Conservation (phyloP, 2,888 invertebrate genomes). For the Timandra comae region DNA sequence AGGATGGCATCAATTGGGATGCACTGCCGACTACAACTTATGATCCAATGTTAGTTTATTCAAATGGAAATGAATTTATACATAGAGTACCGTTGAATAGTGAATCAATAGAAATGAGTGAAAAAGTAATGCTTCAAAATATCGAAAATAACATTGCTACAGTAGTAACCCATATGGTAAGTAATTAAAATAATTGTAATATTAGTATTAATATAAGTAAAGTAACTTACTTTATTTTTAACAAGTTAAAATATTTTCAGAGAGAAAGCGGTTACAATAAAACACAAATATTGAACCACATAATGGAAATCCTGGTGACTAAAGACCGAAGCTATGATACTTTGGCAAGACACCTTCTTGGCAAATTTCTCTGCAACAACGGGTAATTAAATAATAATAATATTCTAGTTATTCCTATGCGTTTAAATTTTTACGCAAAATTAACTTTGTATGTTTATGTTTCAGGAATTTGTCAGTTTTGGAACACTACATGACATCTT, state of each 20-base stretch:
- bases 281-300: slow-evolving; percentile 56
- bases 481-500: slow-evolving; percentile 74
- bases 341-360: slow-evolving; percentile 41
- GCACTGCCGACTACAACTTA: slow-evolving; percentile 68
- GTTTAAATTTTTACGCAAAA: slow-evolving; percentile 1
- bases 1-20: slow-evolving; percentile 74
- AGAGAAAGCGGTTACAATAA: slow-evolving; percentile 50
- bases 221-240: no score
- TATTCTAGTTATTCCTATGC: slow-evolving; percentile 1
- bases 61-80: slow-evolving; percentile 79
- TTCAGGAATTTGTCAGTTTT: slow-evolving; percentile 52
- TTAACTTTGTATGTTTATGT: neutral
- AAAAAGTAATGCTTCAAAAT: slow-evolving; percentile 39
- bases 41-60: slow-evolving; percentile 78
- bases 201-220: no score
- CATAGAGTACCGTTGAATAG: slow-evolving; percentile 60
- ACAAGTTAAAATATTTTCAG: slow-evolving; percentile 42
- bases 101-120: slow-evolving; percentile 47
- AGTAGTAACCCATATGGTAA: slow-evolving; percentile 52
- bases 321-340: slow-evolving; percentile 53
- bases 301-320: slow-evolving; percentile 59
- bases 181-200: slow-evolving; percentile 17
- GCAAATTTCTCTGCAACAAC: slow-evolving; percentile 32
- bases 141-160: slow-evolving; percentile 51
- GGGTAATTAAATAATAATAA: slow-evolving; percentile 32